Evolutionary conservation across 2,797 vertebrate genomes (phyloP).

Genomic region (Halcyon leucocephala): DNA sequence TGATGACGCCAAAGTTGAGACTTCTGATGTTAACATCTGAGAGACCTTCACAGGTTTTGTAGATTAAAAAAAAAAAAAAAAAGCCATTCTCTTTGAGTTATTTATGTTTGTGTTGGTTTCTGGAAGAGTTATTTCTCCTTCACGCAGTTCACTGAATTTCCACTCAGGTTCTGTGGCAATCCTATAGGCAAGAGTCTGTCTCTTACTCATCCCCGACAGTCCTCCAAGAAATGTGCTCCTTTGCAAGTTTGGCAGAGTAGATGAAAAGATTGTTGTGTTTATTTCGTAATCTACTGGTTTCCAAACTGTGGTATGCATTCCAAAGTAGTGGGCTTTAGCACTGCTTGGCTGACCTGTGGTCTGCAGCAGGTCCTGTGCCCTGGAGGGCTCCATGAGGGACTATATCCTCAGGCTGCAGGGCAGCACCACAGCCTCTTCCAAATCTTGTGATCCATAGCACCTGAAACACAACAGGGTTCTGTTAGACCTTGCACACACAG

Average conservation of each 20-base stretch:
- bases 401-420: background rate
- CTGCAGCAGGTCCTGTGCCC: background rate
- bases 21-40: background rate
- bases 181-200: background rate
- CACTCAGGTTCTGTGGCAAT: background rate
- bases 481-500: background rate
- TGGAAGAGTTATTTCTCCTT: background rate
- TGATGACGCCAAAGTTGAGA: background rate
- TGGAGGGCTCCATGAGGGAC: background rate
- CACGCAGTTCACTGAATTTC: background rate
- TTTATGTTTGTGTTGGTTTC: background rate
- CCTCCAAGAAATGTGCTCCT: background rate
- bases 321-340: background rate
- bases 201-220: background rate
- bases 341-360: background rate
- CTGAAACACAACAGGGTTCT: background rate
- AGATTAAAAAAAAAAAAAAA: background rate
- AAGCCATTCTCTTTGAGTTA: background rate
- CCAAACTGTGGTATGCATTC: background rate
- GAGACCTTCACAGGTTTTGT: background rate
- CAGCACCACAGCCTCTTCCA: background rate
- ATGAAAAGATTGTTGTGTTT: background rate
- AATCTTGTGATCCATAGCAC: background rate
- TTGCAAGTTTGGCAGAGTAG: background rate
- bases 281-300: background rate